phyloP scores from a whole-genome alignment of 1,140 invertebrate species.

The Drosophila ironensis region DNA sequence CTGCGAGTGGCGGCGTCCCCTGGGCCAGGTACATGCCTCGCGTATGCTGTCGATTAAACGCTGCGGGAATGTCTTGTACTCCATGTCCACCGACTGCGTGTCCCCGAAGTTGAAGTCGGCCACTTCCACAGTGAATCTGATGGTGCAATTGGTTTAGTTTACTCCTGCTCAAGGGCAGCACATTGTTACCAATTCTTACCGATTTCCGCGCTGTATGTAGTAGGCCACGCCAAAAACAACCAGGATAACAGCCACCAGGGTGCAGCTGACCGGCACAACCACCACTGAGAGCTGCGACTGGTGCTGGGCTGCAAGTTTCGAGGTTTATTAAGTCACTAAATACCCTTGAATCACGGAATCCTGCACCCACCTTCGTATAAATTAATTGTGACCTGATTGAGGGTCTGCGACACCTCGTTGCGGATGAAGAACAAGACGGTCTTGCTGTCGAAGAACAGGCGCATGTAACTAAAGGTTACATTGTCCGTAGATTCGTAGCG shows the following conservation, averaged over 20 bases:
- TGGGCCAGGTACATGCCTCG: conserved; percentile 75
- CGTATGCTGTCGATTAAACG: conserved; percentile 89
- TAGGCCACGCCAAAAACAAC: conserved; percentile 93
- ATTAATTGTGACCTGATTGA: conserved; percentile 88
- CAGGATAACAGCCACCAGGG: conserved; percentile 89
- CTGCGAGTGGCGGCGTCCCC: conserved; percentile 60
- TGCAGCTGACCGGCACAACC: conserved; percentile 91
- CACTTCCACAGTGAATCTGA: conserved; percentile 90
- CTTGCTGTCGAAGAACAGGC: conserved; percentile 85
- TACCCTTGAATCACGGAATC: not conserved
- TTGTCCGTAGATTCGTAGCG: conserved; percentile 74
- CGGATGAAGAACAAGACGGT: conserved; percentile 89
- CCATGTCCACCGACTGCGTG: conserved; percentile 87
- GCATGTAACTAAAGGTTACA: conserved; percentile 86
- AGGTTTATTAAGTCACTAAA: not conserved
- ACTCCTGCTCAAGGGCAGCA: no score
- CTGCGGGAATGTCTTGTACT: conserved; percentile 92
- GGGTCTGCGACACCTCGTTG: conserved; percentile 87
- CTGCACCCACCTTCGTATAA: conserved; percentile 90
- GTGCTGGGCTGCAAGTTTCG: conserved; percentile 84
- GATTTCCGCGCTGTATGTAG: conserved; percentile 89
- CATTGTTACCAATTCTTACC: conserved; percentile 84
- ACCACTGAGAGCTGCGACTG: conserved; percentile 92
- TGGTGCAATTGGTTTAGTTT: conserved; percentile 28
- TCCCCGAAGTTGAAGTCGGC: conserved; percentile 94